These are phyloP conservation scores for Hepsetus odoe DNA, from an alignment of 2,113 vertebrate species.

Conservation along the genomic window DNA sequence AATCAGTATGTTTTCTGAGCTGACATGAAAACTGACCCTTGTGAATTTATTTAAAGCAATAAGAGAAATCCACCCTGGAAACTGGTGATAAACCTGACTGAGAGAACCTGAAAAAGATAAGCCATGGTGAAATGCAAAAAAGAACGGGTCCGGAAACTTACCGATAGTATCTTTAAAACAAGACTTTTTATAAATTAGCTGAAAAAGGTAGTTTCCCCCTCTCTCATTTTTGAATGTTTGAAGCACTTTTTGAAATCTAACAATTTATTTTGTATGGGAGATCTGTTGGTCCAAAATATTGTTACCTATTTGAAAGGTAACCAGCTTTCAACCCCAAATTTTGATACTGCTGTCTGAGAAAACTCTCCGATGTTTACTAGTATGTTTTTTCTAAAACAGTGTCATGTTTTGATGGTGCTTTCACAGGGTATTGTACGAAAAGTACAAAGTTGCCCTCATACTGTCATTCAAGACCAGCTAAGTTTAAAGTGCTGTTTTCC, in stretches of 20 bases:
- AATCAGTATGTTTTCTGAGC: background rate
- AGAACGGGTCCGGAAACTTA: background rate
- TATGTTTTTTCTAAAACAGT: slow-evolving; percentile 46
- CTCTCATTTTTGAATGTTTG: slow-evolving; percentile 7
- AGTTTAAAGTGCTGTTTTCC: slow-evolving; percentile 21
- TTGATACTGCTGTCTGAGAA: slow-evolving; percentile 42
- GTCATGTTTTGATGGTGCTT: slow-evolving; percentile 45
- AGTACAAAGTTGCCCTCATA: slow-evolving; percentile 21
- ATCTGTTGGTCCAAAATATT: slow-evolving; percentile 4
- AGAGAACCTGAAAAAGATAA: background rate
- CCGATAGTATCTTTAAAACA: background rate
- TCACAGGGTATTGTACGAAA: slow-evolving; percentile 36
- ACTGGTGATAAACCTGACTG: background rate
- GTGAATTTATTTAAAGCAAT: slow-evolving; percentile 38
- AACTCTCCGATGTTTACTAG: slow-evolving; percentile 35
- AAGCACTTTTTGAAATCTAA: slow-evolving; percentile 32
- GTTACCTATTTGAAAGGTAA: slow-evolving; percentile 42
- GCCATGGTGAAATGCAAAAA: background rate
- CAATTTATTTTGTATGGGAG: slow-evolving; percentile 1
- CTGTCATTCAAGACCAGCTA: slow-evolving; percentile 40
- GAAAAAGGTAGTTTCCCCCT: background rate
- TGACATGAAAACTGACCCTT: slow-evolving; percentile 12
- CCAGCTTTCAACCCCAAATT: slow-evolving; percentile 24
- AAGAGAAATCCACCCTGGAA: background rate
- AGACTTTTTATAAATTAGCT: background rate